Conservation (phyloP, 2,888 invertebrate genomes). For the Drosophila gaucha region DNA sequence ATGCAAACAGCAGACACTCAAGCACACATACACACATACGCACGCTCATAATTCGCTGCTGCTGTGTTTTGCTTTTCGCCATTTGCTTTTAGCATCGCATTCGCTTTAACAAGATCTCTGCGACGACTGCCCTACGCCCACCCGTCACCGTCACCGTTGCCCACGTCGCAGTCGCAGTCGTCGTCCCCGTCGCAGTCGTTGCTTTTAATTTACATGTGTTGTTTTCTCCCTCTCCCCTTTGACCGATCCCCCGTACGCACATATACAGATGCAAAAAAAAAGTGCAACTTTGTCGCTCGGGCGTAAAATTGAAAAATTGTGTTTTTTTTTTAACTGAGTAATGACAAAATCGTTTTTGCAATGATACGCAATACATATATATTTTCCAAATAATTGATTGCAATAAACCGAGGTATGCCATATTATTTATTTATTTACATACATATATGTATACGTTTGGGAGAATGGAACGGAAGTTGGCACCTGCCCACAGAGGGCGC, state of each 20-base stretch:
- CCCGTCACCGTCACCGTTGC: conserved; percentile 30
- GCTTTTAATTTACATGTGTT: conserved; percentile 66
- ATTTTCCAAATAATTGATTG: conserved; percentile 38
- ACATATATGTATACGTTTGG: conserved; percentile 6
- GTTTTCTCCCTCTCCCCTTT: conserved; percentile 46
- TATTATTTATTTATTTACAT: conserved; percentile 30
- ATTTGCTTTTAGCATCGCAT: conserved; percentile 54
- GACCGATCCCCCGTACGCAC: conserved; percentile 19
- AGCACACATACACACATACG: conserved; percentile 20
- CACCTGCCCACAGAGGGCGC: conserved; percentile 60
- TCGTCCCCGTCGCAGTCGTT: conserved; percentile 25
- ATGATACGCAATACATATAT: conserved; percentile 11
- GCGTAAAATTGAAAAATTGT: conserved; percentile 38
- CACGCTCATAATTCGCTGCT: conserved; percentile 48
- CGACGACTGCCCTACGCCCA: conserved; percentile 58
- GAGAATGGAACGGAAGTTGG: conserved; percentile 42
- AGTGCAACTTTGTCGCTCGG: conserved; percentile 41
- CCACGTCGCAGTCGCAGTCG: conserved; percentile 18
- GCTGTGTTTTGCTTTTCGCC: conserved; percentile 65
- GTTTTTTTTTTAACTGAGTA: conserved; percentile 22
- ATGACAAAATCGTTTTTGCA: conserved; percentile 31
- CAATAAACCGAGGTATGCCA: conserved; percentile 31
- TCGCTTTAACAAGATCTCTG: conserved; percentile 66
- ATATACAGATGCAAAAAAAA: conserved; percentile 16
- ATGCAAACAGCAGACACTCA: conserved; percentile 13